These are phyloP conservation scores for Sitobion miscanthi DNA, from an alignment of 1,140 invertebrate species.

Conservation along the genomic window DNA sequence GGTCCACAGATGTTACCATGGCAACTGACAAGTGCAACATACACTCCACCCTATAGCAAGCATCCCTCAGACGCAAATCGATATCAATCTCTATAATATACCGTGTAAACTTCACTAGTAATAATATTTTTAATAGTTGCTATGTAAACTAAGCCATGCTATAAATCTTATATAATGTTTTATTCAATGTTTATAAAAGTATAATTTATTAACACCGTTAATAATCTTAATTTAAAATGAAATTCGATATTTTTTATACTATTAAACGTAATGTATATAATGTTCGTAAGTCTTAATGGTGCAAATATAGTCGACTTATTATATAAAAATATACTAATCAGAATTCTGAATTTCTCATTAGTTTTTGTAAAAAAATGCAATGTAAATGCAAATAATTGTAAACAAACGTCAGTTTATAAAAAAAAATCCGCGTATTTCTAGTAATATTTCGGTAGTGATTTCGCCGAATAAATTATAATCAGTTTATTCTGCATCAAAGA, in stretches of 20 bases:
- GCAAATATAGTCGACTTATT: background rate
- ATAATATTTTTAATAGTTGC: slow-evolving; percentile 27
- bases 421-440: background rate
- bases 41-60: slow-evolving; percentile 32
- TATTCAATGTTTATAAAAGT: background rate
- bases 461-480: background rate
- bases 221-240: background rate
- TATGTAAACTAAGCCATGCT: background rate
- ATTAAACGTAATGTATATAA: background rate
- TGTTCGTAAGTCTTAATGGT: background rate
- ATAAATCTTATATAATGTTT: background rate
- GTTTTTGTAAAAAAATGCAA: background rate
- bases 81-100: slow-evolving; percentile 51
- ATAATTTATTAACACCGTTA: background rate
- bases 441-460: background rate
- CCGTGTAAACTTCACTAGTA: slow-evolving; percentile 28
- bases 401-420: background rate
- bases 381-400: background rate
- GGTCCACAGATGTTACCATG: slow-evolving; percentile 35
- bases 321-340: background rate
- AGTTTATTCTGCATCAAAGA: background rate
- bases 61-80: slow-evolving; percentile 52
- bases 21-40: slow-evolving; percentile 53
- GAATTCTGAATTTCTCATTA: background rate
- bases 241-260: background rate